Conservation (phyloP, 2,113 vertebrate genomes). For the Cercocebus atys region DNA sequence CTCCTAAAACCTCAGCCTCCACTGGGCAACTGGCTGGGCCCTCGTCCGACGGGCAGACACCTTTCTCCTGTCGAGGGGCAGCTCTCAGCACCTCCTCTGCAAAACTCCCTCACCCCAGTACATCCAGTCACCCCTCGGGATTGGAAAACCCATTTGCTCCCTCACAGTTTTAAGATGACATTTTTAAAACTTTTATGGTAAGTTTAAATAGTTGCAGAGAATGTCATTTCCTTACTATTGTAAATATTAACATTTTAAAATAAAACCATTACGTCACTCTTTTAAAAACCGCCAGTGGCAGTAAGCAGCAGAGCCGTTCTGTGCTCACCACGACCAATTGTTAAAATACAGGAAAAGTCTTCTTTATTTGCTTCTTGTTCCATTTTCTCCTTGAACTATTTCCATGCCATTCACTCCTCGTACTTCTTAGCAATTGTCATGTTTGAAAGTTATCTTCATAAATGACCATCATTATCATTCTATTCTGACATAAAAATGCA, state of each 20-base stretch:
- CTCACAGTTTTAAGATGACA: neutral
- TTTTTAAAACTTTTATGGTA: neutral
- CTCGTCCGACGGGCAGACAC: neutral
- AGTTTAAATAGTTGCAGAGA: constrained; percentile 37
- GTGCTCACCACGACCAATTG: neutral
- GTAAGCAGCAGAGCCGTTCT: neutral
- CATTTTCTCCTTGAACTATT: neutral
- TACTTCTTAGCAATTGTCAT: neutral
- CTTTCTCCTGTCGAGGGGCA: neutral
- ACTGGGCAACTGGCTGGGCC: neutral
- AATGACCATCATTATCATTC: neutral
- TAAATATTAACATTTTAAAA: constrained; percentile 53
- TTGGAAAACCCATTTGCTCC: neutral
- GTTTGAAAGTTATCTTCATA: neutral
- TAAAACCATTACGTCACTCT: constrained; percentile 25
- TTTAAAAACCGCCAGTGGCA: neutral
- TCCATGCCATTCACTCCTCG: neutral
- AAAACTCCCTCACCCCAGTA: neutral
- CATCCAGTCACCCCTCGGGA: too few species aligned
- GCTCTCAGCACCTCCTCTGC: neutral
- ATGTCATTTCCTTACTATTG: constrained; percentile 21
- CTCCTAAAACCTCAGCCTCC: constrained; percentile 25
- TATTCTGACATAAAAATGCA: constrained; percentile 1
- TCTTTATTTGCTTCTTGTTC: neutral
- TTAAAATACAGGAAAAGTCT: neutral